These are phyloP conservation scores for Salticus scenicus DNA, from an alignment of 2,888 invertebrate genomes.

Conservation along the genomic window DNA sequence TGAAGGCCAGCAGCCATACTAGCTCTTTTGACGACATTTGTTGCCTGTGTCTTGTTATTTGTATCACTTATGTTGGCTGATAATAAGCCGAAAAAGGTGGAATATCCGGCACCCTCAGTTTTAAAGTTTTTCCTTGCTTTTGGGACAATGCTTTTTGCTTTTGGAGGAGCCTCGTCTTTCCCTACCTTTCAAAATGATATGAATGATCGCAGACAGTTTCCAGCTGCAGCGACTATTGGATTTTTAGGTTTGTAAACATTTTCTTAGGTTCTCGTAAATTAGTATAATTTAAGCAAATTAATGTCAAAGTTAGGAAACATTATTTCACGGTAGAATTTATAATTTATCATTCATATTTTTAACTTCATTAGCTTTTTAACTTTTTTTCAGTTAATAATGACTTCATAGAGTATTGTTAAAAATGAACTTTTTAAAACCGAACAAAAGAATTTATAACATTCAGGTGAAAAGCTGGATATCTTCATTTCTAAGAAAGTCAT, in stretches of 20 bases:
- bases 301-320: no score
- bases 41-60: constrained; percentile 81
- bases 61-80: constrained; percentile 78
- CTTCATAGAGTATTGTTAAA: no score
- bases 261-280: no score
- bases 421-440: no score
- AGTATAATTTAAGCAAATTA: no score
- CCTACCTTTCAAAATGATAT: constrained; percentile 95
- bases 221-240: constrained; percentile 83
- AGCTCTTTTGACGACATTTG: constrained; percentile 80
- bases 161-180: constrained; percentile 85
- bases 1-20: constrained; percentile 81
- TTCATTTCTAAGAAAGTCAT: no score
- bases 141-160: constrained; percentile 83
- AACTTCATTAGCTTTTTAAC: no score
- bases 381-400: no score
- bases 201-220: constrained; percentile 85
- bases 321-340: no score
- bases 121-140: constrained; percentile 82
- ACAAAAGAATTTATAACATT: no score
- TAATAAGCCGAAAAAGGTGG: constrained; percentile 76
- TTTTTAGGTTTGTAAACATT: constrained; percentile 80
- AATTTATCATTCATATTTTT: no score
- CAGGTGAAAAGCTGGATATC: no score
- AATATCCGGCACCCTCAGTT: constrained; percentile 77